A percentile compares a stretch with the other conserved stretches of the same genome.
Conservation (phyloP, 2,113 vertebrate species). For the Pseudorhombus dupliciocellatus region DNA sequence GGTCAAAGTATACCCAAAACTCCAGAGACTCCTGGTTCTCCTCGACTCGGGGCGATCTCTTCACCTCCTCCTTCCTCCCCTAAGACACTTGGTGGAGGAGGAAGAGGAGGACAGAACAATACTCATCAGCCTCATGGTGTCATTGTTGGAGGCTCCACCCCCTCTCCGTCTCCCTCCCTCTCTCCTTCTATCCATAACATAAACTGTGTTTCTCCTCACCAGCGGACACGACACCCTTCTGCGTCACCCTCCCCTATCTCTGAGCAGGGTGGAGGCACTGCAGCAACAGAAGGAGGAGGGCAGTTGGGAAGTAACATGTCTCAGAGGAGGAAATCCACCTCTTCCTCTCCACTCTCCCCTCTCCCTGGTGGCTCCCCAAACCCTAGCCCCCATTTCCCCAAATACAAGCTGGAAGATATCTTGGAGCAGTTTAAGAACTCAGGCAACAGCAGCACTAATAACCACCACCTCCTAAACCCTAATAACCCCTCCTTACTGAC, state of each 20-base stretch:
- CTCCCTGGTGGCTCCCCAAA: slow-evolving; percentile 67
- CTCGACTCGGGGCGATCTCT: slow-evolving; percentile 56
- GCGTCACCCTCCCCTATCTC: slow-evolving; percentile 78
- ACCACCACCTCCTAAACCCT: slow-evolving; percentile 65
- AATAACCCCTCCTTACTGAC: slow-evolving; percentile 63
- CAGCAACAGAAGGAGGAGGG: slow-evolving; percentile 55
- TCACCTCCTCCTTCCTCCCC: slow-evolving; percentile 67
- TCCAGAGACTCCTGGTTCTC: slow-evolving; percentile 73
- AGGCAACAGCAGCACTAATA: slow-evolving; percentile 78
- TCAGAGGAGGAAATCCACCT: slow-evolving; percentile 71
- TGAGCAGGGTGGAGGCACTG: slow-evolving; percentile 69
- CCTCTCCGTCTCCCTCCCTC: slow-evolving; percentile 57
- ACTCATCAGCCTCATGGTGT: slow-evolving; percentile 53
- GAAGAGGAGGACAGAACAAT: slow-evolving; percentile 58
- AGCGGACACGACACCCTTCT: slow-evolving; percentile 78
- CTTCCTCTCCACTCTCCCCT: slow-evolving; percentile 72
- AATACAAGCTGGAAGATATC: slow-evolving; percentile 81
- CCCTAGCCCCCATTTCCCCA: slow-evolving; percentile 68
- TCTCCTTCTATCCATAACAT: slow-evolving; percentile 75
- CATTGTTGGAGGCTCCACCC: slow-evolving; percentile 59
- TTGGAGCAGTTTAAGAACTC: slow-evolving; percentile 84
- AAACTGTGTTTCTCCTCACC: slow-evolving; percentile 75
- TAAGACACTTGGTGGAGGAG: slow-evolving; percentile 45
- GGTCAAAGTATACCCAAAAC: slow-evolving; percentile 76
- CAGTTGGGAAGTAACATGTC: slow-evolving; percentile 60